A percentile compares a stretch with the other conserved stretches of the same genome.
phyloP scores from a whole-genome alignment of 2,797 vertebrate species.

The Crax fasciolata region DNA sequence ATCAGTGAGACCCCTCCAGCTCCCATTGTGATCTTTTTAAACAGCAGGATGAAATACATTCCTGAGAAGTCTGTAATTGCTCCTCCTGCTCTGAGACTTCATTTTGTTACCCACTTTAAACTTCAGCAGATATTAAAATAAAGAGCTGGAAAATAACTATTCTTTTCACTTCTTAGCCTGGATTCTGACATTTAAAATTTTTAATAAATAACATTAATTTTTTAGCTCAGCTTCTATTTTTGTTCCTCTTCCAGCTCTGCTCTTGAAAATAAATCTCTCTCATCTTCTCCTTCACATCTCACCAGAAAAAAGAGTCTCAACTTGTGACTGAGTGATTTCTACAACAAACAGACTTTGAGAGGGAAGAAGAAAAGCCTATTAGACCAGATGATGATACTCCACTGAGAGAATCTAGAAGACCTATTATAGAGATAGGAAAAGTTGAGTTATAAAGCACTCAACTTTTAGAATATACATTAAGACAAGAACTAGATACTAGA shows the following conservation, averaged over 20 bases:
- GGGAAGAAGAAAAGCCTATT: background rate
- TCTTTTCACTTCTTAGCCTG: background rate
- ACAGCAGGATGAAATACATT: background rate
- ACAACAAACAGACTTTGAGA: background rate
- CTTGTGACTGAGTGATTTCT: background rate
- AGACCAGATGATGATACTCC: background rate
- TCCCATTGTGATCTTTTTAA: background rate
- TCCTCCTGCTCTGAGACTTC: background rate
- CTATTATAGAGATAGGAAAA: background rate
- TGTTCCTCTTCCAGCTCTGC: conserved; percentile 9
- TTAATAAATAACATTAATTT: background rate
- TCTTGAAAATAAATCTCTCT: conserved; percentile 44
- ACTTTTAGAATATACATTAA: background rate
- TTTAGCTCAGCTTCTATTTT: conserved; percentile 18
- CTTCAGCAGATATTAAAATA: background rate
- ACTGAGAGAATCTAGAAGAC: background rate
- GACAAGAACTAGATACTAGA: background rate
- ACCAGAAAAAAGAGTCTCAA: conserved; percentile 11
- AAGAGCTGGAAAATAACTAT: background rate
- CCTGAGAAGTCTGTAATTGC: background rate
- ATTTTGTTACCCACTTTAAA: background rate
- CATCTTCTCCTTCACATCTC: conserved; percentile 18
- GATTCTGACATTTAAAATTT: background rate
- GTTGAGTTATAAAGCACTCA: background rate
- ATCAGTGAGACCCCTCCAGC: background rate